Base-by-base conservation (phyloP, 2,888 invertebrate genomes). In the Caenorhabditis sp. region DNA sequence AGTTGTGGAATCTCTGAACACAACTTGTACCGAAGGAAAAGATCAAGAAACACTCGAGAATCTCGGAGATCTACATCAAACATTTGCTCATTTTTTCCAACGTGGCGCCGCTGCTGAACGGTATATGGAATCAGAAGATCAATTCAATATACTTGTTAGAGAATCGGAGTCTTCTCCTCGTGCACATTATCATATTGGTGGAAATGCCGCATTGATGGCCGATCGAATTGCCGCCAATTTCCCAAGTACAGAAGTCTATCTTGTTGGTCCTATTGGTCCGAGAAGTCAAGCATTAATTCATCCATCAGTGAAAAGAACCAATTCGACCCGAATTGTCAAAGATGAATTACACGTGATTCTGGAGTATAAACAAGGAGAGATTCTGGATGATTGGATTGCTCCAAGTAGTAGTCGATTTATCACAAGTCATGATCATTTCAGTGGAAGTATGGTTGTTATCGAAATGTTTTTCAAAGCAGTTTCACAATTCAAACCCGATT, bases 181-280 rank as follows among this genome's bases (percentile, higher is more conserved):
- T 59, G 78, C 75, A 49, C 84, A 89, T 88, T 87, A 87, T 74
- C 87, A 85, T 75, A 87, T 90, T 66, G 90, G 90, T 60, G 90
- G 90, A 14, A 90, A 90, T 84, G 90, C 89, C 10, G 89, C 89
- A 6, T 76, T 90, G 37, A 89, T 90, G 88, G 89, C 89, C 0
- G 77, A 79, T 24, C 36, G 76, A 68, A 88, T 89, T 49, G 86
- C 88, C 6, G 81, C 85, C 19, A 83, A 84, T 58, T 89, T 89
- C 69, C 88, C 89, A 58, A 79, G 88, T 36, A 84, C 87, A 6
- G 79, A 89, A 89, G 87, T 89, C 23, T 88, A 88, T 65, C 85
- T 89, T 57, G 88, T 89, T 17, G 89, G 90, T 12, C 89, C 90
- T 37, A 88, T 90, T 24, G 90, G 90, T 8, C 89, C 89, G 6